Percentiles rank a stretch among this genome's conserved stretches.
Conservation (phyloP, 2,113 vertebrate species). For the Hydrolagus affinis region DNA sequence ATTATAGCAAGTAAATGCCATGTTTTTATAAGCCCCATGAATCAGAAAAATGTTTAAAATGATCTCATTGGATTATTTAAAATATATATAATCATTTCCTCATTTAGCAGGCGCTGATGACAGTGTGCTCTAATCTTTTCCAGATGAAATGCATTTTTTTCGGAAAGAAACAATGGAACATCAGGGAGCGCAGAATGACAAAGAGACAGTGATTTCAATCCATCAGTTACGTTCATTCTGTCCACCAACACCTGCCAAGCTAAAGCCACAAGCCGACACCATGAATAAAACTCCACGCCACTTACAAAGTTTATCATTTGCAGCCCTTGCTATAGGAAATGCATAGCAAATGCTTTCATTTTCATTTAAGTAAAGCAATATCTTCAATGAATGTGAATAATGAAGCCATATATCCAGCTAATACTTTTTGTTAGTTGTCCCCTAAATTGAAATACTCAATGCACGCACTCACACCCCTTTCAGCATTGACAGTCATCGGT, state of each 20-base stretch:
- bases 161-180: background rate
- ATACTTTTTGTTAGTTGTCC: background rate
- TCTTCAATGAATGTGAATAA: slow-evolving; percentile 11
- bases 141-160: background rate
- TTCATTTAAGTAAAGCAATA: background rate
- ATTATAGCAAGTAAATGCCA: background rate
- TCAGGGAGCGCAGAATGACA: background rate
- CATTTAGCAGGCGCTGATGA: background rate
- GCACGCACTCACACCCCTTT: background rate
- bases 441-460: background rate
- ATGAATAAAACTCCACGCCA: too few species aligned
- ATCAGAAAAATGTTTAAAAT: background rate
- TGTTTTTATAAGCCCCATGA: background rate
- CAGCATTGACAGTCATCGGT: background rate
- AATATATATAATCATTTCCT: too few species aligned
- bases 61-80: too few species aligned
- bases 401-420: background rate
- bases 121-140: background rate
- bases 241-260: background rate
- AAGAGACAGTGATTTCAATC: slow-evolving; percentile 9
- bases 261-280: too few species aligned
- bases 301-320: too few species aligned
- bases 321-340: too few species aligned
- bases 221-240: background rate
- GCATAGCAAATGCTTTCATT: slow-evolving; percentile 11